A percentile compares a stretch with the other conserved stretches of the same genome.
Evolutionary conservation across 37 sponge, comb jelly and placozoan genomes (phyloP).

Genomic region (Diacarnus erythraeanus): DNA sequence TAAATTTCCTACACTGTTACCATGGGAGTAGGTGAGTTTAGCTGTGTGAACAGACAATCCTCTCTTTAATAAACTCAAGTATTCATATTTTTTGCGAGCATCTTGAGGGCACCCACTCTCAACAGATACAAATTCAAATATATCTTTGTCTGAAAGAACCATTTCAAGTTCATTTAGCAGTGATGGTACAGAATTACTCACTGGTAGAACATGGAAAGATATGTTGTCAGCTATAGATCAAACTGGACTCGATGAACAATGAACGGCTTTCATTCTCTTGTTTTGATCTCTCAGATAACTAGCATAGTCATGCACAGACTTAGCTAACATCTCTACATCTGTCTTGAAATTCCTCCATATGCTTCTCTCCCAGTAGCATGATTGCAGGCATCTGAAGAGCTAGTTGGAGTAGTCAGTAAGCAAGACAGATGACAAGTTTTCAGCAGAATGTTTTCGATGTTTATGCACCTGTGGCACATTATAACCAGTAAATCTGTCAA

Average conservation of each 20-base stretch:
- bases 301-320: slow-evolving; percentile 17
- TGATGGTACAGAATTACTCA: not conserved
- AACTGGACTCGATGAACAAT: slow-evolving; percentile 4
- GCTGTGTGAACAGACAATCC: slow-evolving; percentile 5
- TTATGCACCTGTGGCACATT: too few relatives aligned
- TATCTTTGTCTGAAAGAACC: slow-evolving; percentile 3
- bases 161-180: not conserved
- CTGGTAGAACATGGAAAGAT: not conserved
- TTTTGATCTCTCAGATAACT: slow-evolving; percentile 16
- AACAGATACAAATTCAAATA: slow-evolving; percentile 12
- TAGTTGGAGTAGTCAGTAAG: not conserved
- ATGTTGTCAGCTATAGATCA: slow-evolving; percentile 18
- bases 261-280: slow-evolving; percentile 6
- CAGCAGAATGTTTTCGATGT: too few relatives aligned
- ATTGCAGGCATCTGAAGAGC: slow-evolving; percentile 18
- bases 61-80: not conserved
- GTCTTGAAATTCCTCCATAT: slow-evolving; percentile 14
- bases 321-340: too few relatives aligned
- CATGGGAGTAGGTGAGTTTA: slow-evolving; percentile 41
- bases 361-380: not conserved
- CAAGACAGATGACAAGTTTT: too few relatives aligned
- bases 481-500: too few relatives aligned
- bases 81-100: slow-evolving; percentile 34
- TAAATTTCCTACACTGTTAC: slow-evolving; percentile 49
- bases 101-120: slow-evolving; percentile 21